Evolutionary conservation across 2,888 invertebrate species (phyloP), one percentile per base, ranked within the genome.

Genomic region (Pilophorus perplexus): DNA sequence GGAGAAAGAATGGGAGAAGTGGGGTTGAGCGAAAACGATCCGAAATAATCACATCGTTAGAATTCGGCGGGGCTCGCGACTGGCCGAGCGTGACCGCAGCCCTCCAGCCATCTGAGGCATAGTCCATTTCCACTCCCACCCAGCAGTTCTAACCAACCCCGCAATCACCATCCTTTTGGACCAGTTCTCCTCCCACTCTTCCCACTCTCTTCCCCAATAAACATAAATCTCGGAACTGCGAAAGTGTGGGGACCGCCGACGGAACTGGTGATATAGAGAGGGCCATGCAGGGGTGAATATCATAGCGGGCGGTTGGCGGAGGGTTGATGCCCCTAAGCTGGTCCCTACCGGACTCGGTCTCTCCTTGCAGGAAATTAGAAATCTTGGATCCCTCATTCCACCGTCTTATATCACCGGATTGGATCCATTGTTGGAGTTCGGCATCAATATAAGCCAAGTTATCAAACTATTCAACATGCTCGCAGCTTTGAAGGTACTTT

Each of bases 1-100:
- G 42, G 23, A 25, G 23, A 1, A 23, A 8, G 14, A 6, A 5
- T 42, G 46, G 46, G 23, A 14, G 23, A n/a, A n/a, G n/a, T n/a
- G n/a, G n/a, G n/a, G n/a, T n/a, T n/a, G n/a, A n/a, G n/a, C n/a
- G n/a, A n/a, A 23, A 46, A 23, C 55, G 38, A 54, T 55, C 37
- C 55, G 22, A 55, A 55, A 55, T 55, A 55, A 55, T 55, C 55
- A 55, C 55, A 38, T 55, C 55, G 55, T 55, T 55, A 55, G 55
- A 55, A 55, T 37, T 55, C 55, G 46, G 46, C 1, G 23, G 23
- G 46, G 23, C 23, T 46, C 46, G 46, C 46, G 46, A n/a, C 46
- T 46, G 46, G 46, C 25, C 46, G 46, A 25, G 46, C 46, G 46
- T 46, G 46, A 46, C 46, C 46, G 46, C 46, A 12, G 23, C n/a